phyloP scores from a whole-genome alignment of 2,797 vertebrate species.

The Cygnus olor region DNA sequence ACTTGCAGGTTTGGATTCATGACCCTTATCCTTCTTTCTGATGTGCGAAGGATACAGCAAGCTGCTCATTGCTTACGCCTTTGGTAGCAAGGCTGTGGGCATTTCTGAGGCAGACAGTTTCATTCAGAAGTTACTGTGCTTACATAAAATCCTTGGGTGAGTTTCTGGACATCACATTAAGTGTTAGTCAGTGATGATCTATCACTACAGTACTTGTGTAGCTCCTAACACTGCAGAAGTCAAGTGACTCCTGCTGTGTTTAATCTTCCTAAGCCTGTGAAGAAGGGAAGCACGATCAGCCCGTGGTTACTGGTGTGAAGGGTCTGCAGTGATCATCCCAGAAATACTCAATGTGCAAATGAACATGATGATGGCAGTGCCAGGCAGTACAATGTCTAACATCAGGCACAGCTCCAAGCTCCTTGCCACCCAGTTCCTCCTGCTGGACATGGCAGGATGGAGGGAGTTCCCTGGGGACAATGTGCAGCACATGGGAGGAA shows the following conservation, averaged over 20 bases:
- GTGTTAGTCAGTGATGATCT: constrained; percentile 8
- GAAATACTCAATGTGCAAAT: background rate
- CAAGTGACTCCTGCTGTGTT: background rate
- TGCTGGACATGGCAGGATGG: background rate
- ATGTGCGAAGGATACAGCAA: background rate
- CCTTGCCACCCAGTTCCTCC: background rate
- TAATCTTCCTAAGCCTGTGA: background rate
- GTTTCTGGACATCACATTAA: background rate
- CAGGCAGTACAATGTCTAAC: background rate
- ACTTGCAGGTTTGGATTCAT: background rate
- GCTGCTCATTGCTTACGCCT: background rate
- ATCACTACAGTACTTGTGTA: background rate
- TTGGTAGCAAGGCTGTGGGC: background rate
- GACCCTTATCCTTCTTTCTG: background rate
- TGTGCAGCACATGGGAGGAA: rapidly evolving
- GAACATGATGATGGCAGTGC: background rate
- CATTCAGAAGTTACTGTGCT: background rate
- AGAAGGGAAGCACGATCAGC: background rate
- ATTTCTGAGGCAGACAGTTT: background rate
- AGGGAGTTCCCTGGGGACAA: background rate
- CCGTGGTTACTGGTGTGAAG: background rate
- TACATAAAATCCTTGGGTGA: constrained; percentile 25
- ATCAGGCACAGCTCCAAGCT: background rate
- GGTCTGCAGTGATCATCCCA: background rate
- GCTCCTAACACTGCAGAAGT: background rate